These are phyloP conservation scores for Psittacula echo DNA, from an alignment of 2,797 vertebrate species.

Conservation along the genomic window DNA sequence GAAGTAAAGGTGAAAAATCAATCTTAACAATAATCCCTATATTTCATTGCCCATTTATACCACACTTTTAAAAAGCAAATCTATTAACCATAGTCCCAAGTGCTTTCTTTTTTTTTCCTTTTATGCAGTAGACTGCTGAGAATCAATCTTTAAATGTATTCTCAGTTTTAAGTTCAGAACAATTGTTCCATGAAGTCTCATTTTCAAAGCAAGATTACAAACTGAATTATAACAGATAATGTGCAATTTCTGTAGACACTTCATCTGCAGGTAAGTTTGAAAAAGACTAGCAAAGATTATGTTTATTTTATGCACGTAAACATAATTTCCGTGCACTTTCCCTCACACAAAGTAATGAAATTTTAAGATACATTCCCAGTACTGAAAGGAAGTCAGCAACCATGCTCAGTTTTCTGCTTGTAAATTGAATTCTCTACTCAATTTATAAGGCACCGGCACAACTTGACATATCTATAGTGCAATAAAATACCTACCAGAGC, in stretches of 20 bases:
- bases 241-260: not conserved
- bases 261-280: constrained; percentile 15
- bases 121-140: not conserved
- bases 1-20: not conserved
- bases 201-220: constrained; percentile 31
- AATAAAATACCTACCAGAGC: constrained; percentile 61
- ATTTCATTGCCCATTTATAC: not conserved
- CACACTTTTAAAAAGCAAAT: not conserved
- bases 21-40: not conserved
- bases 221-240: constrained; percentile 5
- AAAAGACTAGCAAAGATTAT: constrained; percentile 5
- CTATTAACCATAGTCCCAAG: not conserved
- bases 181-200: not conserved
- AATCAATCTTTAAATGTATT: constrained; percentile 27
- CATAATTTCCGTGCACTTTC: constrained; percentile 1
- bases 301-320: constrained; percentile 30
- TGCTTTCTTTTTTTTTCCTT: not conserved
- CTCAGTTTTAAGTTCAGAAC: constrained; percentile 8
- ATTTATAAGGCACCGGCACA: constrained; percentile 58
- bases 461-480: constrained; percentile 58
- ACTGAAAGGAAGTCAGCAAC: constrained; percentile 51
- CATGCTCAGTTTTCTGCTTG: constrained; percentile 70
- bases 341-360: constrained; percentile 59
- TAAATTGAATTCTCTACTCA: constrained; percentile 73
- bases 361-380: constrained; percentile 54